phyloP scores from a whole-genome alignment of 2,113 vertebrate species.

The Tyto alba region DNA sequence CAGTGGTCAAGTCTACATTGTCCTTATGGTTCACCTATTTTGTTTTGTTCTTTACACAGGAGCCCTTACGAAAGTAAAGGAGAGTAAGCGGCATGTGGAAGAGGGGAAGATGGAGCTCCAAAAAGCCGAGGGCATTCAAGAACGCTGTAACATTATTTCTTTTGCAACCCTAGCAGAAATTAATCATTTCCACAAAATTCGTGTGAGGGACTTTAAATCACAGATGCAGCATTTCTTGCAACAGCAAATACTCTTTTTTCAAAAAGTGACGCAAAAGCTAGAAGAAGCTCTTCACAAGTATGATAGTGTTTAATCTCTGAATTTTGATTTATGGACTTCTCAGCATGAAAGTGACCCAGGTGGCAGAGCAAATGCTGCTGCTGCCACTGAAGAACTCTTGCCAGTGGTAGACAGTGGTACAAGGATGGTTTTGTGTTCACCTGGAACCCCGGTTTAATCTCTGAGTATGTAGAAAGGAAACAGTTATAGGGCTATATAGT shows the following conservation, averaged over 20 bases:
- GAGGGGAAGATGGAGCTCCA: slow-evolving; percentile 96
- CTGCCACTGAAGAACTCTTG: slow-evolving; percentile 60
- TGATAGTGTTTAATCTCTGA: slow-evolving; percentile 80
- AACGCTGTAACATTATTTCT: slow-evolving; percentile 98
- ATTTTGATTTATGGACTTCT: slow-evolving; percentile 5
- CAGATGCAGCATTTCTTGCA: slow-evolving; percentile 97
- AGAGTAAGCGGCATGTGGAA: slow-evolving; percentile 93
- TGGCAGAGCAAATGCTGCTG: background rate
- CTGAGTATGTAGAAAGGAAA: slow-evolving; percentile 65
- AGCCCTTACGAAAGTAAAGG: slow-evolving; percentile 96
- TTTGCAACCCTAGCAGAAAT: slow-evolving; percentile 97
- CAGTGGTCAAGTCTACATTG: background rate
- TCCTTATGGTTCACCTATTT: background rate
- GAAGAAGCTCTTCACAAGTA: slow-evolving; percentile 96
- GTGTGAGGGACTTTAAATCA: slow-evolving; percentile 92
- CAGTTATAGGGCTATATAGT: slow-evolving; percentile 71
- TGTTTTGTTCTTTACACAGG: slow-evolving; percentile 72
- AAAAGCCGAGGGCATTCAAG: slow-evolving; percentile 89
- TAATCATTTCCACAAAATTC: slow-evolving; percentile 95
- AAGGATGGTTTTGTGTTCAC: slow-evolving; percentile 61
- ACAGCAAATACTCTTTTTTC: slow-evolving; percentile 95
- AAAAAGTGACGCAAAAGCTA: slow-evolving; percentile 93
- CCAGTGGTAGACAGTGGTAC: slow-evolving; percentile 61
- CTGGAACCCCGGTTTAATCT: slow-evolving; percentile 41
- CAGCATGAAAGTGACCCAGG: background rate